phyloP scores from a whole-genome alignment of 2,888 invertebrate species.

The Thera obeliscata region DNA sequence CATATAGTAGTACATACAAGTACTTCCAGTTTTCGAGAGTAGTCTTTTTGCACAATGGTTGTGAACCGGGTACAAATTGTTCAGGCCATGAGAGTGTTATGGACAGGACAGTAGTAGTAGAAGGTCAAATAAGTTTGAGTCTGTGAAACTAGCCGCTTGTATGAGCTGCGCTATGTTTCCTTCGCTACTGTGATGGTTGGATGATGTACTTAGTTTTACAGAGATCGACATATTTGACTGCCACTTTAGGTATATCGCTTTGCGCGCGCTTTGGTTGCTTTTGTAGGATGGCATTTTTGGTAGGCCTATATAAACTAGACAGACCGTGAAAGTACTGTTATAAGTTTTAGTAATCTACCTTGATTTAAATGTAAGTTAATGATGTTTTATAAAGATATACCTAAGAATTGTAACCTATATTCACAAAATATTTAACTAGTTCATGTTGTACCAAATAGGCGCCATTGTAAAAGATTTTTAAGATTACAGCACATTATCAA shows the following conservation, averaged over 20 bases:
- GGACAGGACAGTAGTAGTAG: too few relatives aligned
- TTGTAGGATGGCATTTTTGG: neutral
- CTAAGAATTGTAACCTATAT: neutral
- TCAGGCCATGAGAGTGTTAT: too few relatives aligned
- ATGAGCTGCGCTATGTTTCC: too few relatives aligned
- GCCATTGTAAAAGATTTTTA: constrained; percentile 6
- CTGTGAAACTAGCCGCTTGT: too few relatives aligned
- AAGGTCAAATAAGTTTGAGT: too few relatives aligned
- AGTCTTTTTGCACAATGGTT: too few relatives aligned
- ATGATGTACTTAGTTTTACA: neutral
- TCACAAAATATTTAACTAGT: constrained; percentile 11
- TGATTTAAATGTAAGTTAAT: neutral
- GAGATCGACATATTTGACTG: neutral
- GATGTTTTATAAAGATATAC: neutral
- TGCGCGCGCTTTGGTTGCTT: neutral
- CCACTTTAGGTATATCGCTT: neutral
- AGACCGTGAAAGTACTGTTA: neutral
- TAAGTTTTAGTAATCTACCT: neutral
- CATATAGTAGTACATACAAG: too few relatives aligned
- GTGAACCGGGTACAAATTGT: too few relatives aligned
- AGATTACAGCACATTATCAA: constrained; percentile 5
- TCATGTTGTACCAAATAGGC: constrained; percentile 18
- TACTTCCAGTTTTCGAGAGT: too few relatives aligned
- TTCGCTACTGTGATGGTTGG: too few relatives aligned
- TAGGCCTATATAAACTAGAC: neutral